Evolutionary conservation across 2,113 vertebrate species (phyloP).

Genomic region (Nettapus auritus): DNA sequence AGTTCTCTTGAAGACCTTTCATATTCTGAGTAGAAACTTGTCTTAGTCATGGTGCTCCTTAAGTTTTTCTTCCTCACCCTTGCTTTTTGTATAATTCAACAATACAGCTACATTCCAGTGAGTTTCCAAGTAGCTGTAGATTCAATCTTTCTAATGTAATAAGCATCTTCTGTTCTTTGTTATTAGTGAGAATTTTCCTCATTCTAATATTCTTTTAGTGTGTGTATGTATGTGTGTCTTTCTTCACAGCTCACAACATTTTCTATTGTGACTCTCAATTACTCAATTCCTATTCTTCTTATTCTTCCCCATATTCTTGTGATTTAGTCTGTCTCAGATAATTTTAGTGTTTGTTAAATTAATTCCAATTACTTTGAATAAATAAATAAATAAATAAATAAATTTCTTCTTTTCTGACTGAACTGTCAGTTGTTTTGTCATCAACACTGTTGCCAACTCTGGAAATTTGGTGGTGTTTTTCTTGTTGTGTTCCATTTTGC

Average conservation of each 20-base stretch:
- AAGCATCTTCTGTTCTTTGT: not conserved
- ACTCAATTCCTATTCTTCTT: not conserved
- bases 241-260: not conserved
- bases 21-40: not conserved
- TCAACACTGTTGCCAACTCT: not conserved
- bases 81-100: not conserved
- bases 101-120: not conserved
- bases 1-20: not conserved
- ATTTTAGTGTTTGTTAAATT: not conserved
- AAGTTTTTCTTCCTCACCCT: not conserved
- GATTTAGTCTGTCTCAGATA: not conserved
- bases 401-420: not conserved
- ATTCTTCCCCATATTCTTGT: not conserved
- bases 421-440: not conserved
- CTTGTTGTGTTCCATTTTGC: not conserved
- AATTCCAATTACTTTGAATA: not conserved
- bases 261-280: not conserved
- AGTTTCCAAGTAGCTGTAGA: not conserved
- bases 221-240: not conserved
- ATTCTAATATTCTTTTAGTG: not conserved
- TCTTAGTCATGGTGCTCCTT: not conserved
- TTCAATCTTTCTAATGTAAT: conserved; percentile 15
- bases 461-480: not conserved
- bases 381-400: not conserved
- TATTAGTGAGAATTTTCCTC: conserved; percentile 10